Conservation (phyloP, 1,140 invertebrate species). For the Bombus confusus region DNA sequence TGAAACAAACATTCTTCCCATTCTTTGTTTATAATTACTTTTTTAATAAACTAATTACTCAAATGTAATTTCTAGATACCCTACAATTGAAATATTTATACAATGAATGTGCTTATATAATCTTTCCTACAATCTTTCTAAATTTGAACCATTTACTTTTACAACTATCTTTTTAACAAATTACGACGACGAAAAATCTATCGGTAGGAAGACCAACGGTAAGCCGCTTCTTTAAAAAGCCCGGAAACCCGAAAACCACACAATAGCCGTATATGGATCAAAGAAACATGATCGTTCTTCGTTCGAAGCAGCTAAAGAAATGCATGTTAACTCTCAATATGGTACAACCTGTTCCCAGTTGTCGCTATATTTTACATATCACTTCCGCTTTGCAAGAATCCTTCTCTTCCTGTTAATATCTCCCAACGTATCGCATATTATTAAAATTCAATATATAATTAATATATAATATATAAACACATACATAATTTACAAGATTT, state of each 20-base stretch:
- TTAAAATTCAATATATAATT: background rate
- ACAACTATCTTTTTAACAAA: background rate
- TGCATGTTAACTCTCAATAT: background rate
- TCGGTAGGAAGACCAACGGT: background rate
- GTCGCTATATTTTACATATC: background rate
- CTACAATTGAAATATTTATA: background rate
- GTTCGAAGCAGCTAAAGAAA: background rate
- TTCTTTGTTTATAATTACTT: background rate
- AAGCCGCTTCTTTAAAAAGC: background rate
- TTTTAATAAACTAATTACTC: too few species aligned
- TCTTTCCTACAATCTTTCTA: background rate
- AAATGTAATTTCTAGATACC: too few species aligned
- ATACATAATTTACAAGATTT: too few species aligned
- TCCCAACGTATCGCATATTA: background rate
- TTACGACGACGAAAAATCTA: background rate
- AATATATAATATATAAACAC: too few species aligned
- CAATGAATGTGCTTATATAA: background rate
- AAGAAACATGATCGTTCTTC: constrained; percentile 1
- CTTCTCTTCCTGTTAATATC: background rate
- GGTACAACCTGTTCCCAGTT: background rate
- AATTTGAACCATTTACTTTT: background rate
- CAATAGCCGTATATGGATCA: background rate
- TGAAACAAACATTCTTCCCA: background rate
- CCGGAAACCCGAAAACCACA: constrained; percentile 46
- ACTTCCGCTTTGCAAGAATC: background rate